phyloP scores from a whole-genome alignment of 2,113 vertebrate genomes.

The Centrocercus urophasianus region DNA sequence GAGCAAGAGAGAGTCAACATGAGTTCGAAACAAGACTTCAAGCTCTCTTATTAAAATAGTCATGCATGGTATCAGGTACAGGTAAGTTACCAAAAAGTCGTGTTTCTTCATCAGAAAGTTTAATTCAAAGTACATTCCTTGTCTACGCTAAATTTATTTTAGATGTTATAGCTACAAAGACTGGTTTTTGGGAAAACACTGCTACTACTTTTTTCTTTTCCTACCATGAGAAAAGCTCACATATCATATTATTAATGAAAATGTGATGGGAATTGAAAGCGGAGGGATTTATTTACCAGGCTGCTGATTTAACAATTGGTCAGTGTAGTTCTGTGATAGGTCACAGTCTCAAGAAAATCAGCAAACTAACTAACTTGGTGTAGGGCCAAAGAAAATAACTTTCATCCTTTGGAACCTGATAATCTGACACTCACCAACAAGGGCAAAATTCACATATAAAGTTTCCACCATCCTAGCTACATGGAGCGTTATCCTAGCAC shows the following conservation, averaged over 20 bases:
- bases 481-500: constrained; percentile 8
- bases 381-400: constrained; percentile 25
- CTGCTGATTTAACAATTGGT: neutral
- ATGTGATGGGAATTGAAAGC: neutral
- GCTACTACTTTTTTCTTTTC: neutral
- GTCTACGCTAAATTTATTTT: neutral
- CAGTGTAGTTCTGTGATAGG: neutral
- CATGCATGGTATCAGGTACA: rapidly evolving
- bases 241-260: neutral
- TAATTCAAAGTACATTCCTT: neutral
- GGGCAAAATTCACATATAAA: constrained; percentile 6
- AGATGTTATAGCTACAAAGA: neutral
- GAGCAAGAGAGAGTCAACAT: neutral
- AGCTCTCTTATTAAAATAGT: neutral
- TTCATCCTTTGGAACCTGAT: constrained; percentile 39
- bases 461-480: neutral
- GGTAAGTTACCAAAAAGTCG: neutral
- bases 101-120: neutral
- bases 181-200: neutral
- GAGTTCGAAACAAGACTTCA: neutral
- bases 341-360: constrained; percentile 19
- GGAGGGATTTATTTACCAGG: neutral
- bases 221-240: neutral
- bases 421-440: constrained; percentile 39
- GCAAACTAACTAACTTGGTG: constrained; percentile 5